Conservation (phyloP, 2,888 invertebrate species). For the Cistogaster globosa region DNA sequence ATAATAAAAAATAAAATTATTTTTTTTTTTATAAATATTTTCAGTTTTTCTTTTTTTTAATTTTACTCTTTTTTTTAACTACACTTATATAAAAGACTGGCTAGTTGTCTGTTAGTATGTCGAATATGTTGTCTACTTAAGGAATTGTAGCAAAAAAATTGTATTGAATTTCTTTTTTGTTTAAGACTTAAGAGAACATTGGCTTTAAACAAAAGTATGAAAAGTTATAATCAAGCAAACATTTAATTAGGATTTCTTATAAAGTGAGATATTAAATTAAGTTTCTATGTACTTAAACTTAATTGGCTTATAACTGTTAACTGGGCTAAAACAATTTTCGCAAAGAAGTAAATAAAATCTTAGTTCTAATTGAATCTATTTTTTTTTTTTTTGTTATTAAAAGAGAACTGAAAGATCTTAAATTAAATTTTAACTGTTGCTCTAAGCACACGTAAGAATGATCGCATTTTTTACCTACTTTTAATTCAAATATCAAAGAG, state of each 20-base stretch:
- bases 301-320: too few species aligned
- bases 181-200: constrained; percentile 33
- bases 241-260: background rate
- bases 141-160: constrained; percentile 42
- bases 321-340: too few species aligned
- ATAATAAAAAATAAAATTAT: background rate
- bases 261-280: background rate
- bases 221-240: constrained; percentile 1
- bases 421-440: too few species aligned
- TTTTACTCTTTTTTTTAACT: constrained; percentile 26
- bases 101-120: constrained; percentile 4
- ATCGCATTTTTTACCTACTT: too few species aligned
- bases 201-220: constrained; percentile 38
- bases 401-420: too few species aligned
- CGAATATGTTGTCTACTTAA: constrained; percentile 42
- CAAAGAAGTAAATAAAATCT: background rate
- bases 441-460: too few species aligned
- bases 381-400: too few species aligned
- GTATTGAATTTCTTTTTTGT: constrained; percentile 41
- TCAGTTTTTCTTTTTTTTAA: constrained; percentile 19
- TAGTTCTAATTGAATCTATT: too few species aligned
- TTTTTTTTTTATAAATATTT: constrained; percentile 51
- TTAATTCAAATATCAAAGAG: too few species aligned
- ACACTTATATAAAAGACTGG: constrained; percentile 34
- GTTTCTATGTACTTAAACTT: background rate